Evolutionary conservation across 35 echinoderm and acorn worm species (phyloP).

Genomic region (Diadema setosum): DNA sequence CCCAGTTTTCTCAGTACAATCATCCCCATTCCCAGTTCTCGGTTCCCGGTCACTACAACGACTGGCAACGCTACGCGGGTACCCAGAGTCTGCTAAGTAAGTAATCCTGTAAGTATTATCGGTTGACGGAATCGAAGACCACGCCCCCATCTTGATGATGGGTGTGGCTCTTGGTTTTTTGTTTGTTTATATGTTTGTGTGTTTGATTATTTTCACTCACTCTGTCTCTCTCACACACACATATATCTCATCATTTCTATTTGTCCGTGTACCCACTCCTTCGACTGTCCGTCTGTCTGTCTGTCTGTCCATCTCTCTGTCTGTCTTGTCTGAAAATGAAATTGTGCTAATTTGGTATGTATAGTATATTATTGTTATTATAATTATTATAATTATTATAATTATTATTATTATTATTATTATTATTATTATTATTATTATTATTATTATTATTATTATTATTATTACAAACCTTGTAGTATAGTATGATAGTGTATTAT

Average conservation of each 20-base stretch:
- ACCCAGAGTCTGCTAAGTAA: constrained; percentile 76
- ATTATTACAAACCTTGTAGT: no score
- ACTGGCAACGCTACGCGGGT: constrained; percentile 81
- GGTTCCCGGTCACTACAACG: constrained; percentile 68
- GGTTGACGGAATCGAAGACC: background rate
- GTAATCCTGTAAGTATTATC: constrained; percentile 29
- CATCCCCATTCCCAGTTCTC: constrained; percentile 49
- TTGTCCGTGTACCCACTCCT: background rate
- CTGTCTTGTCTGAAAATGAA: no score
- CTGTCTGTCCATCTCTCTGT: no score
- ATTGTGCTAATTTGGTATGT: no score
- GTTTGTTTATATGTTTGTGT: background rate
- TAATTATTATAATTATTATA: no score
- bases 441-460: no score
- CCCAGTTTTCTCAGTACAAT: constrained; percentile 95
- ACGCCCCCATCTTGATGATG: background rate
- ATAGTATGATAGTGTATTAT: no score
- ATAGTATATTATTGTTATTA: no score
- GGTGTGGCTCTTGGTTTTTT: background rate
- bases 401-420: no score
- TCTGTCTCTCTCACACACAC: background rate
- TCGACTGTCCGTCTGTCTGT: no score
- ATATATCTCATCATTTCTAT: no score
- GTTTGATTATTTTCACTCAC: background rate
- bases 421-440: no score